These are phyloP conservation scores for Calcarius lapponicus DNA, from an alignment of 2,797 vertebrate species.

Conservation along the genomic window DNA sequence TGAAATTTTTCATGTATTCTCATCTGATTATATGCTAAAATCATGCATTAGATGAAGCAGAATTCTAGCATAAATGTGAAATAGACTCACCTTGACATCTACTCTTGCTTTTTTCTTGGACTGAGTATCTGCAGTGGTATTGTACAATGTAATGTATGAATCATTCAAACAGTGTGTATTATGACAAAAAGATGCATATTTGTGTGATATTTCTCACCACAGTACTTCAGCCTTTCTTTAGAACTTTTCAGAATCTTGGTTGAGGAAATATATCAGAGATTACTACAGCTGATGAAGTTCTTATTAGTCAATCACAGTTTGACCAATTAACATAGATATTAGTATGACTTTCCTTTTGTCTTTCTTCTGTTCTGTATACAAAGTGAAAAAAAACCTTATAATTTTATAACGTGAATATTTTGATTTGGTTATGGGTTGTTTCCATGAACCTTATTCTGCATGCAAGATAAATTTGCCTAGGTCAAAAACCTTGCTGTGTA, in stretches of 20 bases:
- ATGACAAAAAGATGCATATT: not conserved
- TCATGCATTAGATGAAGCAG: not conserved
- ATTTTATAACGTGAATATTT: not conserved
- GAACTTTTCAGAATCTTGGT: not conserved
- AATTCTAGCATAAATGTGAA: not conserved
- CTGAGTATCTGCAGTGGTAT: not conserved
- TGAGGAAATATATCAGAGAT: not conserved
- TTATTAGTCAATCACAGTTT: not conserved
- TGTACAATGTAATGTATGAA: not conserved
- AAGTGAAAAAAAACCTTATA: not conserved
- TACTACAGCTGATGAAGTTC: not conserved
- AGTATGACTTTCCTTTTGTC: not conserved
- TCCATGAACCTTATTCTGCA: not conserved
- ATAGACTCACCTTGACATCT: not conserved
- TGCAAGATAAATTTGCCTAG: not conserved
- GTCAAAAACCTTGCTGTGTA: not conserved
- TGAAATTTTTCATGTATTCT: not conserved
- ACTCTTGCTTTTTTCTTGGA: not conserved
- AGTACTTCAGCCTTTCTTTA: not conserved
- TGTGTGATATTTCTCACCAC: not conserved
- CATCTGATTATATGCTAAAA: not conserved
- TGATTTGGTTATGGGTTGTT: not conserved
- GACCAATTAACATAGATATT: not conserved
- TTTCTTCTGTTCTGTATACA: not conserved
- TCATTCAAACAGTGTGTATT: not conserved